Evolutionary conservation across 1,140 invertebrate genomes (phyloP), one percentile per base, ranked within the genome.

Genomic region (Lepidurus couesii): DNA sequence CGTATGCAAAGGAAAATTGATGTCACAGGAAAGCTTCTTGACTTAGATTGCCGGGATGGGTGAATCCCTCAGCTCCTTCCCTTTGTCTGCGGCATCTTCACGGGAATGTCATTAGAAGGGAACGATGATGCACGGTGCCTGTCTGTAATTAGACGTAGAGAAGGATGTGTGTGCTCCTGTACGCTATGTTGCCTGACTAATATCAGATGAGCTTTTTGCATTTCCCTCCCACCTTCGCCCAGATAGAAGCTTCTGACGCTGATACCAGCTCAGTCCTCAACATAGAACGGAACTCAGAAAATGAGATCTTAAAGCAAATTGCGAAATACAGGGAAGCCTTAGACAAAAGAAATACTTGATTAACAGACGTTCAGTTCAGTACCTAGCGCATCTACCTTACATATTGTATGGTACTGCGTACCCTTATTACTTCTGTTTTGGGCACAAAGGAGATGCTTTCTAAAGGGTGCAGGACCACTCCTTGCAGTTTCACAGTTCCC

Each of bases 21-120:
- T 47, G 53, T 65, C 53, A 65, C 53, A 65, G 53, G 16, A 65
- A 65, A 65, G 53, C 53, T 65, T 65, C 53, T 65, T 65, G 53
- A 65, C 53, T 65, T 65, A 16, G 53, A 65, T 5, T 65, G 53
- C 16, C 6, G 21, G 53, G 21, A 65, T 65, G 53, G 21, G 53
- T 21, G 53, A 65, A 21, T 16, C 53, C 13, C 11, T 21, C 47
- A 9, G 11, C 8, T 21, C 11, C 47, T 65, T 65, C 16, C 53
- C 53, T 65, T 65, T 65, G 53, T 65, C 53, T 21, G 16, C 13
- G 53, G n/a, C n/a, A 65, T 65, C 53, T 65, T 65, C 53, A 65
- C 7, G 53, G 53, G 53, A 65, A 65, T 65, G 16, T 65, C 53
- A 65, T 65, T 65, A 65, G 53, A n/a, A 65, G 53, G 21, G 53